Conservation (phyloP, 2,797 vertebrate species). For the Phyllotis vaccarum region DNA sequence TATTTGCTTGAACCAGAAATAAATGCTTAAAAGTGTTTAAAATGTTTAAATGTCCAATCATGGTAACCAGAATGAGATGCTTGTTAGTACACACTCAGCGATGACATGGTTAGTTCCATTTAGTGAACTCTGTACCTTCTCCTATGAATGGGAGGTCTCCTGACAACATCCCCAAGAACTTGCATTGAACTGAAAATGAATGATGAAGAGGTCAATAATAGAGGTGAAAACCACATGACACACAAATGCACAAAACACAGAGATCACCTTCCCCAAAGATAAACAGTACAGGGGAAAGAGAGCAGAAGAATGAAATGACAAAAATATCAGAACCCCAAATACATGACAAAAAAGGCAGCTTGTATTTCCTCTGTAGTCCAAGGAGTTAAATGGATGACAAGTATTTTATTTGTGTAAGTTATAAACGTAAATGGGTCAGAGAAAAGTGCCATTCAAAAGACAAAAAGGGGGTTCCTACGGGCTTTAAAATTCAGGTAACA, state of each 20-base stretch:
- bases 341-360: not conserved
- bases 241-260: slow-evolving; percentile 78
- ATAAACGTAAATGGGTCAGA: not conserved
- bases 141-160: slow-evolving; percentile 95
- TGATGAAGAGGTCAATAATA: slow-evolving; percentile 89
- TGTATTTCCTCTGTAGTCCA: slow-evolving; percentile 6
- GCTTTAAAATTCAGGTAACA: slow-evolving; percentile 41
- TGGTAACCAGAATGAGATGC: slow-evolving; percentile 65
- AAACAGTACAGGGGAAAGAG: slow-evolving; percentile 29
- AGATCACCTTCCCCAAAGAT: slow-evolving; percentile 44
- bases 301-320: slow-evolving; percentile 27
- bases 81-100: slow-evolving; percentile 86
- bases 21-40: not conserved
- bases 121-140: slow-evolving; percentile 93
- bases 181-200: slow-evolving; percentile 94
- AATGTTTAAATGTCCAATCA: not conserved
- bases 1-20: slow-evolving; percentile 17
- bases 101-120: slow-evolving; percentile 83
- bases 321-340: slow-evolving; percentile 8
- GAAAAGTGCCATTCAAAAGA: not conserved
- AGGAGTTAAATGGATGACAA: not conserved
- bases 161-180: slow-evolving; percentile 92
- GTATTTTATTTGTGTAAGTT: not conserved
- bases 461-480: slow-evolving; percentile 21
- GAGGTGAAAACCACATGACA: slow-evolving; percentile 76